Evolutionary conservation across 1,140 invertebrate genomes (phyloP).

Genomic region (Temnothorax nylanderi): DNA sequence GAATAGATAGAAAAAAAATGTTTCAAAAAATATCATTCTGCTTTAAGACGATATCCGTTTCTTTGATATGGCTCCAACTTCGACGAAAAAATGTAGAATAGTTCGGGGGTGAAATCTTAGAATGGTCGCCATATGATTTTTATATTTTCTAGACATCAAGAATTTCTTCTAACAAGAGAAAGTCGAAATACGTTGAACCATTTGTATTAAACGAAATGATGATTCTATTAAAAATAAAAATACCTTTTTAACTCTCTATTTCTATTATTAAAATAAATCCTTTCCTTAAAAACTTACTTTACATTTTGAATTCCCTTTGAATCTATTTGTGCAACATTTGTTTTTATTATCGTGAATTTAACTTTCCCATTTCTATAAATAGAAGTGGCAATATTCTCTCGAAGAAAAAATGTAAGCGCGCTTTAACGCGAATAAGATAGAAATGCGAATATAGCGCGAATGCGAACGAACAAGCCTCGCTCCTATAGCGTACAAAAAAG

Average conservation of each 20-base stretch:
- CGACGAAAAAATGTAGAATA: not conserved
- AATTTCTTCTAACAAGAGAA: not conserved
- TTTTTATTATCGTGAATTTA: not conserved
- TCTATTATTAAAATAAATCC: not conserved
- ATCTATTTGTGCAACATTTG: not conserved
- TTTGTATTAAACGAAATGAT: not conserved
- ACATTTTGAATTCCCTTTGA: not conserved
- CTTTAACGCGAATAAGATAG: not conserved
- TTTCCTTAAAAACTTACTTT: not conserved
- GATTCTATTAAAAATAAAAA: not conserved
- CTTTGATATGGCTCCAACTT: not conserved
- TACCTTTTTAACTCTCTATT: not conserved
- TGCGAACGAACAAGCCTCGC: slow-evolving; percentile 19
- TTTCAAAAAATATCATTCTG: not conserved
- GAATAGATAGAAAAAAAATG: not conserved
- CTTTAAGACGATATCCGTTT: not conserved
- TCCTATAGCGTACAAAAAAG: slow-evolving; percentile 46
- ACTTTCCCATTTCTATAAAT: not conserved
- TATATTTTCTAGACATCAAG: not conserved
- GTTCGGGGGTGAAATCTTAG: not conserved
- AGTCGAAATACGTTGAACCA: not conserved
- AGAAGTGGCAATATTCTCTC: not conserved
- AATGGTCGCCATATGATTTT: not conserved
- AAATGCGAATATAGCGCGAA: not conserved
- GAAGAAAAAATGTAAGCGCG: not conserved